A percentile compares a stretch with the other conserved stretches of the same genome.
phyloP scores from a whole-genome alignment of 2,113 vertebrate species.

The Larimichthys polyactis region DNA sequence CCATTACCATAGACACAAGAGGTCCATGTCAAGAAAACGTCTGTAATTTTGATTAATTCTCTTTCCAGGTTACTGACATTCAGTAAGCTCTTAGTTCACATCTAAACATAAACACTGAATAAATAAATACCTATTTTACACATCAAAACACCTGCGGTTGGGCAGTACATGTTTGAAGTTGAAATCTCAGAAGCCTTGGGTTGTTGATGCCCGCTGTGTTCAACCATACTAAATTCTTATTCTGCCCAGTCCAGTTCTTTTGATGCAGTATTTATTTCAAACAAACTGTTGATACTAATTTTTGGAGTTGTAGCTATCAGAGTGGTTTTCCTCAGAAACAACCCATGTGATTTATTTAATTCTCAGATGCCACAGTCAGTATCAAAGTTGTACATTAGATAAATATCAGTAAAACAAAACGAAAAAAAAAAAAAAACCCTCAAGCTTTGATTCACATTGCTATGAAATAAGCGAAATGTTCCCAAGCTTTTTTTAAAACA shows the following conservation, averaged over 20 bases:
- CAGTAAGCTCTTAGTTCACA: neutral
- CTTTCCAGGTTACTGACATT: neutral
- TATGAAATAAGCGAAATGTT: slow-evolving; percentile 8
- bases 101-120: neutral
- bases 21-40: neutral
- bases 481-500: slow-evolving; percentile 1
- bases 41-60: neutral
- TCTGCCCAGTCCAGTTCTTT: neutral
- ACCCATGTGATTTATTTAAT: neutral
- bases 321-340: neutral
- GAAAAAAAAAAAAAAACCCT: neutral
- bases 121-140: neutral
- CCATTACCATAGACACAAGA: neutral
- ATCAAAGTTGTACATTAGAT: slow-evolving; percentile 4
- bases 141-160: neutral
- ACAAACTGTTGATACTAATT: neutral
- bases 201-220: neutral
- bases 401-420: neutral
- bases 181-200: neutral
- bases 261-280: neutral
- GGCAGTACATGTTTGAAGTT: neutral
- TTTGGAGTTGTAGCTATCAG: neutral
- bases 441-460: slow-evolving; percentile 15
- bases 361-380: neutral
- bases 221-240: neutral